Percentiles rank a stretch among this genome's conserved stretches.
These are phyloP conservation scores for Auanema freiburgensis DNA, from an alignment of 2,888 invertebrate genomes.

Conservation along the genomic window DNA sequence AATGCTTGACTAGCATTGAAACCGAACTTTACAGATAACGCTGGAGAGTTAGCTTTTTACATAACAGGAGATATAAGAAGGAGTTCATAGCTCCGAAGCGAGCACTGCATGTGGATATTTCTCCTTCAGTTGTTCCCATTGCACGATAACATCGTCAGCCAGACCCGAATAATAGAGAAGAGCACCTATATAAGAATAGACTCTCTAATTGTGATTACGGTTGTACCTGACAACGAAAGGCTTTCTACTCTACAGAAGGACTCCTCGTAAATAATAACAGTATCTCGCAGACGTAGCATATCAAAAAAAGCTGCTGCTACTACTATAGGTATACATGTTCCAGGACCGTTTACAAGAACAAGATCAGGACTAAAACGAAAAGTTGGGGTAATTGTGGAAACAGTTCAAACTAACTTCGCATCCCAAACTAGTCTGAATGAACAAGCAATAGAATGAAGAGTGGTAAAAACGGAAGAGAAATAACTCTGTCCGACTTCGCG, in stretches of 20 bases:
- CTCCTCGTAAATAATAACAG: constrained; percentile 82
- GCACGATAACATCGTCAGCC: constrained; percentile 85
- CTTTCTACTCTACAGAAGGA: constrained; percentile 89
- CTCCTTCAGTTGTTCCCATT: constrained; percentile 81
- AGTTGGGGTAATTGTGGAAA: constrained; percentile 6
- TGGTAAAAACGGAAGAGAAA: constrained; percentile 78
- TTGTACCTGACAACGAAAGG: constrained; percentile 81
- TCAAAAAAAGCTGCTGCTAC: constrained; percentile 75
- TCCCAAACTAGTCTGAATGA: constrained; percentile 3
- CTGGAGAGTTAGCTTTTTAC: too few relatives aligned
- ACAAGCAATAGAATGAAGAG: constrained; percentile 74
- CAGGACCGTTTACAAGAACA: constrained; percentile 92
- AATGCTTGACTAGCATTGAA: too few relatives aligned
- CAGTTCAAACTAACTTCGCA: background rate
- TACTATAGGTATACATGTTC: constrained; percentile 91
- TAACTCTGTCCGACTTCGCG: constrained; percentile 80
- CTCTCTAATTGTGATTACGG: background rate
- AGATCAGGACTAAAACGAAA: constrained; percentile 72
- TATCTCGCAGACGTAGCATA: constrained; percentile 66
- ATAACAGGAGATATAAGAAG: too few relatives aligned
- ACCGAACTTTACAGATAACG: too few relatives aligned
- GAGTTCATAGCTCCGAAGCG: too few relatives aligned
- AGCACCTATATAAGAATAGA: constrained; percentile 21
- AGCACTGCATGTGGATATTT: constrained; percentile 69
- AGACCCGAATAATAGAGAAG: constrained; percentile 78